Evolutionary conservation across 1,140 invertebrate genomes (phyloP).

Genomic region (Hirudo medicinalis): DNA sequence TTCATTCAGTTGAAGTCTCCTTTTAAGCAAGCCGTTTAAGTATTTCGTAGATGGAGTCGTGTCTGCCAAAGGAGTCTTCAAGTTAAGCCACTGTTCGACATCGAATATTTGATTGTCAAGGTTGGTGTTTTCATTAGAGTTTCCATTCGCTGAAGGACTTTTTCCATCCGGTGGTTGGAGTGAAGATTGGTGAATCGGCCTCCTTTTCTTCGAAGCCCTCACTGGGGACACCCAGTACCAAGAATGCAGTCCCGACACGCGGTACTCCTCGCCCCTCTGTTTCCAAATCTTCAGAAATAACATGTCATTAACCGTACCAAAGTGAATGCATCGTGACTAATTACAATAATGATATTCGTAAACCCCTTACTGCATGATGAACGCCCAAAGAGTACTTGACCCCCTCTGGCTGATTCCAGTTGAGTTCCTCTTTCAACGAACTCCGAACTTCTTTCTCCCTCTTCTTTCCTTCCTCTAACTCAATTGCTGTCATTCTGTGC

Average conservation of each 20-base stretch:
- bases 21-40: background rate
- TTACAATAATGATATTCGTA: background rate
- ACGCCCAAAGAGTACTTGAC: constrained; percentile 85
- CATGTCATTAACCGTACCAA: background rate
- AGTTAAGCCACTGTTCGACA: background rate
- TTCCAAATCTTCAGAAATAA: constrained; percentile 52
- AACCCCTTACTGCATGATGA: constrained; percentile 56
- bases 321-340: background rate
- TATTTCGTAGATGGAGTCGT: background rate
- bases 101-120: background rate
- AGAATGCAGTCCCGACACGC: constrained; percentile 82
- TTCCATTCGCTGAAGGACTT: background rate
- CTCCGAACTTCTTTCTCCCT: constrained; percentile 34
- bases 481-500: constrained; percentile 65
- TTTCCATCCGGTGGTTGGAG: background rate
- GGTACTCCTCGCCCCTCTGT: constrained; percentile 92
- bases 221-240: constrained; percentile 72
- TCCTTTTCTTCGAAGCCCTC: constrained; percentile 14
- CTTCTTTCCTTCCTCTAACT: constrained; percentile 87
- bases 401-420: constrained; percentile 25
- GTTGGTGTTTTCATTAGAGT: background rate
- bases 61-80: background rate
- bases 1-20: background rate
- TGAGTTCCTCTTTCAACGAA: constrained; percentile 17
- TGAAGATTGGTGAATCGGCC: background rate